A percentile compares a stretch with the other conserved stretches of the same genome.
phyloP scores from a whole-genome alignment of 1,140 invertebrate genomes.

The Stenopsyche tienmushanensis region DNA sequence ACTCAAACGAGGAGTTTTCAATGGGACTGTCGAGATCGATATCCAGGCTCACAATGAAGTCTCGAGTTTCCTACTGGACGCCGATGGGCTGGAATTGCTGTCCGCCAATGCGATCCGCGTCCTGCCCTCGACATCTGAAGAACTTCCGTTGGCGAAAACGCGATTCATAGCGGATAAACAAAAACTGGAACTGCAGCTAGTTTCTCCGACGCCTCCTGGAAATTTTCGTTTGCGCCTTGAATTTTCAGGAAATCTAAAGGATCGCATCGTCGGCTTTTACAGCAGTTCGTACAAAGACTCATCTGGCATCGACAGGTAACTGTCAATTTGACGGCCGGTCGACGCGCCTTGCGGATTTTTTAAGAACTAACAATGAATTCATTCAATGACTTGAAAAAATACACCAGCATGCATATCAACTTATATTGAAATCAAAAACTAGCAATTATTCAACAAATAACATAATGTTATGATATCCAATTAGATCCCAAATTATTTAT shows the following conservation, averaged over 20 bases:
- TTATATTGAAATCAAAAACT: too few species aligned
- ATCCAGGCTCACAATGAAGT: too few species aligned
- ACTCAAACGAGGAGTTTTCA: not conserved
- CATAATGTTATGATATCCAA: too few species aligned
- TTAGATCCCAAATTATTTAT: too few species aligned
- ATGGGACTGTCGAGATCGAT: not conserved
- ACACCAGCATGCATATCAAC: too few species aligned
- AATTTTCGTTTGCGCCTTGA: constrained; percentile 64
- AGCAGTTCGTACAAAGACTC: constrained; percentile 68
- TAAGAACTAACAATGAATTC: too few species aligned
- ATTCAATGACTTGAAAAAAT: too few species aligned
- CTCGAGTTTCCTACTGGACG: not conserved
- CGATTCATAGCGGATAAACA: constrained; percentile 24
- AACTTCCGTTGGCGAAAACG: constrained; percentile 33
- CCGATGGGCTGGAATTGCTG: not conserved
- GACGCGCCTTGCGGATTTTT: too few species aligned
- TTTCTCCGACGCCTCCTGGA: constrained; percentile 56
- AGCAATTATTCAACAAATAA: too few species aligned
- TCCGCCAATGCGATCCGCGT: not conserved
- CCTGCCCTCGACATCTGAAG: not conserved
- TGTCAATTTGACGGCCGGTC: too few species aligned
- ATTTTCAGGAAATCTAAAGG: constrained; percentile 67
- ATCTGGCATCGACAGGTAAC: constrained; percentile 62
- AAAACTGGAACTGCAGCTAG: constrained; percentile 56
- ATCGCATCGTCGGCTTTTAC: constrained; percentile 78